Evolutionary conservation across 2,797 vertebrate genomes (phyloP).

Genomic region (Lutjanus campechanus): DNA sequence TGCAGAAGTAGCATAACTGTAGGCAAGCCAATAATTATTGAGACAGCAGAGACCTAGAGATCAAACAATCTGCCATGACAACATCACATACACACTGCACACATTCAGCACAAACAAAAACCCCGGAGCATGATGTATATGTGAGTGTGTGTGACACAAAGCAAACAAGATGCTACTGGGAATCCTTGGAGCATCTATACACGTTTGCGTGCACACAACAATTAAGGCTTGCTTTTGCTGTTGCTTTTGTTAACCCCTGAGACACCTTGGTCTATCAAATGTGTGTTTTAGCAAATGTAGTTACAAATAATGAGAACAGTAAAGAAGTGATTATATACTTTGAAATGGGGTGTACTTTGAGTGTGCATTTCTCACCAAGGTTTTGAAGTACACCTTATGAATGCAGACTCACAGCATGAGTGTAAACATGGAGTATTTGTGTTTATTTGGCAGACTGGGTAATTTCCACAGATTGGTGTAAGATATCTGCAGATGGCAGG

Average conservation of each 20-base stretch:
- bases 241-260: slow-evolving; percentile 26
- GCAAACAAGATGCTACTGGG: slow-evolving; percentile 58
- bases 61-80: slow-evolving; percentile 67
- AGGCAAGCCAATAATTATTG: slow-evolving; percentile 64
- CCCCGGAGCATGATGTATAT: slow-evolving; percentile 33
- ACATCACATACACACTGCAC: slow-evolving; percentile 60
- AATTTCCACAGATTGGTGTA: neutral
- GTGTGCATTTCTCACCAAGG: neutral
- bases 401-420: neutral
- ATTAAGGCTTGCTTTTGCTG: slow-evolving; percentile 18
- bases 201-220: neutral
- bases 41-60: slow-evolving; percentile 63
- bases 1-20: slow-evolving; percentile 52
- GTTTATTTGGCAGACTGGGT: neutral
- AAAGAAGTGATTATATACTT: neutral
- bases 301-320: slow-evolving; percentile 19
- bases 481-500: neutral
- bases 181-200: slow-evolving; percentile 28
- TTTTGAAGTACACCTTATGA: slow-evolving; percentile 14
- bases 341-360: slow-evolving; percentile 1
- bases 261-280: slow-evolving; percentile 17
- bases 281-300: slow-evolving; percentile 24
- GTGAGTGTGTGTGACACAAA: slow-evolving; percentile 41
- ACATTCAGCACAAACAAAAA: slow-evolving; percentile 33
- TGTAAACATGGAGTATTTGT: neutral